Base-by-base conservation (phyloP, 2,888 invertebrate genomes). In the Lasioglossum vierecki region DNA sequence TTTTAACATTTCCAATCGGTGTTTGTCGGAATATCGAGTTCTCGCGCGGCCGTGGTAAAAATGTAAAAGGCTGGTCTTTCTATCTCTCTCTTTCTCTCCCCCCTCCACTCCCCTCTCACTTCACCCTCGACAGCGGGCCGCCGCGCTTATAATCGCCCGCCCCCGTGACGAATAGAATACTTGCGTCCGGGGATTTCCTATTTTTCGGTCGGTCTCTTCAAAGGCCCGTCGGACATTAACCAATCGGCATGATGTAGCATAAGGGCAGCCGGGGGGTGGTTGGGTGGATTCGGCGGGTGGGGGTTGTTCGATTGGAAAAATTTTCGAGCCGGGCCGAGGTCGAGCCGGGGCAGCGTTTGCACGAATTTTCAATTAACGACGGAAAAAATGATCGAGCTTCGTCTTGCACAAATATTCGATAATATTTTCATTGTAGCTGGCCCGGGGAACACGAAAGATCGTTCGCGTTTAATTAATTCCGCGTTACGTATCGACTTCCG, bases 1-100 rank as follows among this genome's bases (percentile, higher is more conserved):
- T 94, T 95, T 94, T 93, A 93, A 92, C 93, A 93, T 93, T 93
- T 93, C 93, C 91, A 89, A 88, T 91, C 90, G 91, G 88, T 91
- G 91, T 91, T 91, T 91, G 90, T 91, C 90, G 90, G 91, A 88
- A 91, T 90, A 91, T 91, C 90, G 90, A 89, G 90, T 89, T 89
- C 89, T 89, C 88, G 85, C 89, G 90, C 86, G 87, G 76, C 79
- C 86, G 70, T 88, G 88, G 88, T 87, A 89, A 89, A 89, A 89
- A 88, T 86, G 89, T 89, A 89, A 89, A 89, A 86, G 89, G 88
- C 78, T 66, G 44, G 30, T n/a, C 75, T 79, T 18, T 60, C 63
- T 39, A 60, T n/a, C 26, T 41, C 15, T 26, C 46, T 57, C 9
- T 22, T 41, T 4, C 5, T 15, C 44, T 15, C 4, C n/a, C 60